A percentile compares a stretch with the other conserved stretches of the same genome.
Conservation (phyloP, 2,113 vertebrate genomes). For the Emydocephalus ijimae region DNA sequence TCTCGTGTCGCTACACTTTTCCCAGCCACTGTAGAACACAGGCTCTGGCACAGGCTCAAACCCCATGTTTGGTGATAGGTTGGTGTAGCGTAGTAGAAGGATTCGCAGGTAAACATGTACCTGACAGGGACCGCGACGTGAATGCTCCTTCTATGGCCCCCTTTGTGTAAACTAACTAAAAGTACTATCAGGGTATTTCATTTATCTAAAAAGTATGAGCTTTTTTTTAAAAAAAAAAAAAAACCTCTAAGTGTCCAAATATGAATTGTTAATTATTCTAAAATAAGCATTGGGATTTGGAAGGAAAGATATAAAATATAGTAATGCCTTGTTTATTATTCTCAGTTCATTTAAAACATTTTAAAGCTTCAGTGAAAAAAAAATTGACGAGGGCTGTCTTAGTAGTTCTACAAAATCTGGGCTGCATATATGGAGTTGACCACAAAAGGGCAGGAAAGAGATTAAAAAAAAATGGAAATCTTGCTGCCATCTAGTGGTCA, state of each 20-base stretch:
- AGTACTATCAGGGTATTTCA: neutral
- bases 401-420: neutral
- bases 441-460: neutral
- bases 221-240: neutral
- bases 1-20: too few species aligned
- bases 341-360: neutral
- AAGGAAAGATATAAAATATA: neutral
- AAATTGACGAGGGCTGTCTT: neutral
- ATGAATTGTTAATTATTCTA: neutral
- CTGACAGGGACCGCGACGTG: too few species aligned
- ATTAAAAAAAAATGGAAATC: neutral
- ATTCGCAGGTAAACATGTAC: too few species aligned
- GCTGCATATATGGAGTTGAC: neutral
- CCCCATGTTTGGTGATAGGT: too few species aligned
- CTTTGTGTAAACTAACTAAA: conserved; percentile 14
- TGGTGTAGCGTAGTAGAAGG: too few species aligned
- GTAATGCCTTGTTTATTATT: neutral
- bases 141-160: too few species aligned
- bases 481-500: neutral
- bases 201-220: neutral
- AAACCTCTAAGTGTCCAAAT: neutral
- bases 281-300: neutral
- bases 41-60: too few species aligned
- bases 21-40: too few species aligned
- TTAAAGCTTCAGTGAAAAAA: neutral